A percentile compares a stretch with the other conserved stretches of the same genome.
phyloP scores from a whole-genome alignment of 2,113 vertebrate genomes.

The Thermophis baileyi region DNA sequence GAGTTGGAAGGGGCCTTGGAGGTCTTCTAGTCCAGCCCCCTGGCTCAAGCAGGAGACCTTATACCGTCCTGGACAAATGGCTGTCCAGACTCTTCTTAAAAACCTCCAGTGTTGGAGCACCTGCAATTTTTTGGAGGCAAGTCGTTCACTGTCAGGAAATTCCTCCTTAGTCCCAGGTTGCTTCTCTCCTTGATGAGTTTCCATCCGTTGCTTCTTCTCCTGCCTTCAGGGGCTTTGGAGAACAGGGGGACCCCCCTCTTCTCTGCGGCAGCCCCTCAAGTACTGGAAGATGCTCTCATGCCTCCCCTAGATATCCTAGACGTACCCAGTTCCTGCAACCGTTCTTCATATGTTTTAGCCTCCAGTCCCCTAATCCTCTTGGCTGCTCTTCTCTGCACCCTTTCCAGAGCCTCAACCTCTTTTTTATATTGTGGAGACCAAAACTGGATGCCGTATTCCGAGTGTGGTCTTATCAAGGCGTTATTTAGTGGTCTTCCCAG shows the following conservation, averaged over 20 bases:
- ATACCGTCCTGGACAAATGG: not conserved
- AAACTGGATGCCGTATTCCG: not conserved
- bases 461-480: not conserved
- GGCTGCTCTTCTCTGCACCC: not conserved
- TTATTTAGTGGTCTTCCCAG: not conserved
- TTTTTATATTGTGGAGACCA: not conserved
- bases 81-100: not conserved
- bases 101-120: not conserved
- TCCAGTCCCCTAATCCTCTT: not conserved
- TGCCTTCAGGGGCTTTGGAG: not conserved
- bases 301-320: too few species aligned
- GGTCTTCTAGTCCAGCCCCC: not conserved
- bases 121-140: not conserved
- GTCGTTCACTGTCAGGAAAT: not conserved
- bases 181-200: not conserved
- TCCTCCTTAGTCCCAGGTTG: not conserved
- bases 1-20: not conserved
- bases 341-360: not conserved
- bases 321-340: not conserved
- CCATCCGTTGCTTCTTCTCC: not conserved
- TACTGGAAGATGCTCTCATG: too few species aligned
- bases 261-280: too few species aligned
- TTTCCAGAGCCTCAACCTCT: not conserved
- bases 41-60: not conserved
- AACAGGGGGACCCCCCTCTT: not conserved